A percentile compares a stretch with the other conserved stretches of the same genome.
Conservation (phyloP, 2,888 invertebrate species). For the Sympetrum striolatum region DNA sequence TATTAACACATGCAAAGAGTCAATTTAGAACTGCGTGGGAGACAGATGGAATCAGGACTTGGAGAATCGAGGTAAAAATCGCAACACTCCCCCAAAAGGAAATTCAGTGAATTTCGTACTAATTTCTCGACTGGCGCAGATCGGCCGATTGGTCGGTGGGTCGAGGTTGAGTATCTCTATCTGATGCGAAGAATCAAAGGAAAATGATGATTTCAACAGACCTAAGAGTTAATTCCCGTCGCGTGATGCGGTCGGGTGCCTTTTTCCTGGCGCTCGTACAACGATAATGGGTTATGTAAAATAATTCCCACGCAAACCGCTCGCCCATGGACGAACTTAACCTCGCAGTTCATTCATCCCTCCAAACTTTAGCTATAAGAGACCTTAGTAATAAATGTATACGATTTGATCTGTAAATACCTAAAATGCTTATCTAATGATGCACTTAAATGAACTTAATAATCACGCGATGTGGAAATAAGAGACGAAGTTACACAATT, state of each 20-base stretch:
- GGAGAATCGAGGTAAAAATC: neutral
- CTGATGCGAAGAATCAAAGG: neutral
- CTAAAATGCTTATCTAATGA: too few species aligned
- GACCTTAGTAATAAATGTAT: too few species aligned
- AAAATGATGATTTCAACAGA: neutral
- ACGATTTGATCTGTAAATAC: too few species aligned
- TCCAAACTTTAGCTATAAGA: too few species aligned
- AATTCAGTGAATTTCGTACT: too few species aligned
- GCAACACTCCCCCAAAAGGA: neutral
- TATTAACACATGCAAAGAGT: neutral
- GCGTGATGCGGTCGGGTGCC: neutral
- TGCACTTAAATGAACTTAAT: too few species aligned
- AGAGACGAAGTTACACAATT: too few species aligned
- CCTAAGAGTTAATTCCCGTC: neutral
- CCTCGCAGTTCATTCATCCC: neutral
- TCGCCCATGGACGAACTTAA: neutral
- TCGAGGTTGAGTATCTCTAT: neutral
- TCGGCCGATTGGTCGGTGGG: too few species aligned
- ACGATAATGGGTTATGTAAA: neutral
- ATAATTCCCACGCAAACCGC: neutral
- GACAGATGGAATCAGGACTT: neutral
- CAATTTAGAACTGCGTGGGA: constrained; percentile 5
- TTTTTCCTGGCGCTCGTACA: neutral
- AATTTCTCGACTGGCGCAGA: too few species aligned
- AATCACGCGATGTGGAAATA: too few species aligned